These are phyloP conservation scores for Microplitis demolitor DNA, from an alignment of 1,140 invertebrate species.

Conservation along the genomic window DNA sequence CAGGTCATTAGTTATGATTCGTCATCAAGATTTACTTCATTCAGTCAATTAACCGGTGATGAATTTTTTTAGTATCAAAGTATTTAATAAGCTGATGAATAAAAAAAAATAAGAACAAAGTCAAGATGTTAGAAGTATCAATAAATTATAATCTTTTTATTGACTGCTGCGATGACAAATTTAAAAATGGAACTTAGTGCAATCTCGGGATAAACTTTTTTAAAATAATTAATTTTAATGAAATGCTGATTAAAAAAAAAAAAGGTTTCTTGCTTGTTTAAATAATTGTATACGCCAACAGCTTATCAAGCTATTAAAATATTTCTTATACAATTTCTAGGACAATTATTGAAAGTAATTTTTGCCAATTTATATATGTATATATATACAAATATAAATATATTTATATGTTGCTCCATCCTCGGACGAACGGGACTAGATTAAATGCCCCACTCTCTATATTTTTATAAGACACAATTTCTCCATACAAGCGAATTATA, in stretches of 20 bases:
- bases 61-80: constrained; percentile 1
- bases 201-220: too few species aligned
- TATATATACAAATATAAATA: too few species aligned
- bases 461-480: constrained; percentile 24
- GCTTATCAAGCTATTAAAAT: background rate
- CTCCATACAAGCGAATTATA: background rate
- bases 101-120: background rate
- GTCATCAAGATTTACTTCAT: background rate
- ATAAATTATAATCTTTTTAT: too few species aligned
- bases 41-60: constrained; percentile 12
- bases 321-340: background rate
- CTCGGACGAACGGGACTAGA: constrained; percentile 19
- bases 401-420: constrained; percentile 5
- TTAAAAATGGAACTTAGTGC: too few species aligned
- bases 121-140: background rate
- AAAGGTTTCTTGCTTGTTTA: background rate
- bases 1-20: background rate
- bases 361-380: background rate
- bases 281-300: background rate
- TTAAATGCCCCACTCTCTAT: constrained; percentile 10
- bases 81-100: background rate
- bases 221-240: too few species aligned
- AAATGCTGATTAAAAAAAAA: background rate
- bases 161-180: too few species aligned
- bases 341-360: constrained; percentile 13